Base-by-base conservation (phyloP, 2,888 invertebrate genomes). In the Dynastes tityus region DNA sequence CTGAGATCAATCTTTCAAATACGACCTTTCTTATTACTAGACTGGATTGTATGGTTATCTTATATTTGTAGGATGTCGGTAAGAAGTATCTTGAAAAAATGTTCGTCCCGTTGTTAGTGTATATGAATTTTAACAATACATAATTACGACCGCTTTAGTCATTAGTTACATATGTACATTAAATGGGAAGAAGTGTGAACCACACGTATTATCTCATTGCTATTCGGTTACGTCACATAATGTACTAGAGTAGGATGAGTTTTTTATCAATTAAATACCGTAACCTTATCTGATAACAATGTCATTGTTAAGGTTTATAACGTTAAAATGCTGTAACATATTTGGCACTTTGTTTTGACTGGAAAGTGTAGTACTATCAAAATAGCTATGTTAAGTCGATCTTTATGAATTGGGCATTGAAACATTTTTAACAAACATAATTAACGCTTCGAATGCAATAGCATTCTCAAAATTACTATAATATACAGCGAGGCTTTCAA, bases 211-310 rank as follows among this genome's bases (percentile, higher is more conserved):
- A 67, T 16, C 45, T 45, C 45, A 29, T 67, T 45, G 22, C 22
- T 49, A 67, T 45, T 45, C 27, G 5, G n/a, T 45, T 22, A 67
- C 45, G 45, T 45, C 16, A 67, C 49, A 9, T 67, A 45, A 45
- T 45, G 45, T 22, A 67, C 8, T 67, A 67, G 49, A 67, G 11
- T 27, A 22, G 13, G 22, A 27, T 49, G 27, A 8, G 13, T 16
- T 6, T 67, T 27, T 67, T 49, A 67, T 49, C 49, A 49, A 67
- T 67, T 67, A 1, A 67, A 16, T 67, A 67, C 16, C 49, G 49
- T 9, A 37, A 45, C n/a, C 45, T 67, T 67, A 67, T 67, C 65
- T 67, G 22, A 45, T 45, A 40, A 58, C 4, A 22, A 8, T 40
- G 37, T 16, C 22, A 67, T 67, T 67, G 40, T 67, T 67, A 16